A percentile compares a stretch with the other conserved stretches of the same genome.
phyloP scores from a whole-genome alignment of 2,113 vertebrate genomes.

The Ageneiosus marmoratus region DNA sequence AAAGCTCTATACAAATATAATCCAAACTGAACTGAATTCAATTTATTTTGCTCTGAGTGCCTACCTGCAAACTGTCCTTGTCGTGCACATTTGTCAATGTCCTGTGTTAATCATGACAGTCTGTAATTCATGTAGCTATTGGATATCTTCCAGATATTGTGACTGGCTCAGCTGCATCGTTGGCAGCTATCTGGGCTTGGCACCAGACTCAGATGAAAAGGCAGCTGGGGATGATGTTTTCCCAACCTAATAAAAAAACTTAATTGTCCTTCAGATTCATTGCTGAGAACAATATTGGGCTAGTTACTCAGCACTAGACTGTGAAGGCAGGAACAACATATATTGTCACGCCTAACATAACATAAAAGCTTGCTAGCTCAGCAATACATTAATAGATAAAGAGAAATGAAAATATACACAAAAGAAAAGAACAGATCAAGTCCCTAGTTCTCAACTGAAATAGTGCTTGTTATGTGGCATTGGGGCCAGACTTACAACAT shows the following conservation, averaged over 20 bases:
- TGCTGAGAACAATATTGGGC: neutral
- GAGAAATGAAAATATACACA: neutral
- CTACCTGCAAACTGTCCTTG: constrained; percentile 15
- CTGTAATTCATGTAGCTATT: constrained; percentile 20
- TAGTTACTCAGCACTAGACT: neutral
- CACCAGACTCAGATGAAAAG: constrained; percentile 17
- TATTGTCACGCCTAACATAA: neutral
- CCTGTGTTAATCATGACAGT: constrained; percentile 6
- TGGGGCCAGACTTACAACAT: neutral
- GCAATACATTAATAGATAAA: neutral
- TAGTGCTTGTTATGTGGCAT: neutral
- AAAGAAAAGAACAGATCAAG: neutral
- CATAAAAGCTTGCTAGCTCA: neutral
- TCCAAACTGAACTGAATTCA: neutral
- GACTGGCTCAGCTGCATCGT: constrained; percentile 24
- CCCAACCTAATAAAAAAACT: constrained; percentile 26
- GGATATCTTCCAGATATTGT: constrained; percentile 14
- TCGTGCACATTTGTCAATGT: constrained; percentile 25
- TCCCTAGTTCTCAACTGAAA: neutral
- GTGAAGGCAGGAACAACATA: neutral
- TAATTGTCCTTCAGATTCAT: constrained; percentile 1
- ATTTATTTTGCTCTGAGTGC: constrained; percentile 21
- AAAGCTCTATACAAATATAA: neutral
- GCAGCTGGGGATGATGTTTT: constrained; percentile 18
- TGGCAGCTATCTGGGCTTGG: constrained; percentile 10